phyloP scores from a whole-genome alignment of 2,888 invertebrate species.

The Dione vanillae region DNA sequence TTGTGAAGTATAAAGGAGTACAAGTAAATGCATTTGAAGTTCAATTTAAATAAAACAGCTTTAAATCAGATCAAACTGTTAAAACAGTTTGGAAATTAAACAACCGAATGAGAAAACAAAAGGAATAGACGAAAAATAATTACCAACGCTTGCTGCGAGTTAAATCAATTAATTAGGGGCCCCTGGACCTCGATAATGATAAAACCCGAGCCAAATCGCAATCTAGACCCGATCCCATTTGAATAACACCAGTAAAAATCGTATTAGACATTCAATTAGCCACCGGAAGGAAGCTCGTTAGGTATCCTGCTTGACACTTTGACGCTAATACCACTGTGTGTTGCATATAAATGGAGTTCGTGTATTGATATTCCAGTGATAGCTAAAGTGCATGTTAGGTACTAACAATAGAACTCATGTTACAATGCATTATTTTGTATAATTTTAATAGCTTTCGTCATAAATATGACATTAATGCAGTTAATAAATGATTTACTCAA shows the following conservation, averaged over 20 bases:
- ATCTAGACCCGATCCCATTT: slow-evolving; percentile 51
- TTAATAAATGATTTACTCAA: neutral
- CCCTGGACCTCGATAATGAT: slow-evolving; percentile 34
- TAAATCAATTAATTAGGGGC: slow-evolving; percentile 41
- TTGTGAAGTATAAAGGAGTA: slow-evolving; percentile 28
- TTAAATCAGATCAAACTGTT: slow-evolving; percentile 2
- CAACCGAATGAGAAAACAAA: slow-evolving; percentile 18
- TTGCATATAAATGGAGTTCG: slow-evolving; percentile 41
- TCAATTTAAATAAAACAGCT: neutral
- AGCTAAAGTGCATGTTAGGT: slow-evolving; percentile 21
- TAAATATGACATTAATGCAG: neutral
- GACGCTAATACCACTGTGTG: slow-evolving; percentile 42
- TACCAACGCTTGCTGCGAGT: slow-evolving; percentile 17
- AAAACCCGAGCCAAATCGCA: slow-evolving; percentile 35
- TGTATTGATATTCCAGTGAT: slow-evolving; percentile 41
- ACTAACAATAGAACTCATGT: slow-evolving; percentile 22
- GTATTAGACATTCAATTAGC: slow-evolving; percentile 63
- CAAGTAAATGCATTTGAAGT: neutral
- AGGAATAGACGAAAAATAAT: slow-evolving; percentile 24
- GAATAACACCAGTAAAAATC: slow-evolving; percentile 65
- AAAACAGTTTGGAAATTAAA: slow-evolving; percentile 10
- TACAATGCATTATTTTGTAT: slow-evolving; percentile 5
- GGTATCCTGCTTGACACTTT: slow-evolving; percentile 43
- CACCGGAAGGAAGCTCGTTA: slow-evolving; percentile 50
- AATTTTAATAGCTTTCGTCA: neutral